phyloP scores from a whole-genome alignment of 2,797 vertebrate species.

The Lithobates sylvaticus region DNA sequence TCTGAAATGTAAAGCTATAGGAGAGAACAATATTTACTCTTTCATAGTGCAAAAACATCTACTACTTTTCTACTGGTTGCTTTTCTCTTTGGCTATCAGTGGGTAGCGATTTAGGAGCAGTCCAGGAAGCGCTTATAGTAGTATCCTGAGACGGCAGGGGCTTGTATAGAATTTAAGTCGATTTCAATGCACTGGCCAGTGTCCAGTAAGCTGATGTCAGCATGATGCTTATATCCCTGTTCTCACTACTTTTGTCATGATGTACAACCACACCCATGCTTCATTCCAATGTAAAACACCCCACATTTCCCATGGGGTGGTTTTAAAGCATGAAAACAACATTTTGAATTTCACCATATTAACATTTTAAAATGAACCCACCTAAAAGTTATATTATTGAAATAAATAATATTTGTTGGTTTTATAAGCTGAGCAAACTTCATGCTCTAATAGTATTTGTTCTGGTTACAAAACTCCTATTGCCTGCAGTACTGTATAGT shows the following conservation, averaged over 20 bases:
- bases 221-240: constrained; percentile 8
- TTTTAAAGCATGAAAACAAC: background rate
- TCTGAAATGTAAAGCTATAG: no score
- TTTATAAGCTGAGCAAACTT: no score
- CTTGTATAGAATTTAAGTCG: background rate
- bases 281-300: background rate
- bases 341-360: background rate
- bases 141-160: background rate
- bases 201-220: constrained; percentile 12
- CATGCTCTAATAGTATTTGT: no score
- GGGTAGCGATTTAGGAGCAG: background rate
- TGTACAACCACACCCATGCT: constrained; percentile 16
- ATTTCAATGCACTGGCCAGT: constrained; percentile 5
- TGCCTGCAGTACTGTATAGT: no score
- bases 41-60: no score
- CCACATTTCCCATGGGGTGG: background rate
- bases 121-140: no score
- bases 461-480: no score
- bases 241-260: background rate
- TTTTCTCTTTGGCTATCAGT: background rate
- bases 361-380: background rate
- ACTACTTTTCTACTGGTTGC: background rate
- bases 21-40: no score
- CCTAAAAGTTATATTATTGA: background rate
- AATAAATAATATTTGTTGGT: background rate